phyloP scores from a whole-genome alignment of 2,797 vertebrate genomes.

The Buphagus erythrorhynchus region DNA sequence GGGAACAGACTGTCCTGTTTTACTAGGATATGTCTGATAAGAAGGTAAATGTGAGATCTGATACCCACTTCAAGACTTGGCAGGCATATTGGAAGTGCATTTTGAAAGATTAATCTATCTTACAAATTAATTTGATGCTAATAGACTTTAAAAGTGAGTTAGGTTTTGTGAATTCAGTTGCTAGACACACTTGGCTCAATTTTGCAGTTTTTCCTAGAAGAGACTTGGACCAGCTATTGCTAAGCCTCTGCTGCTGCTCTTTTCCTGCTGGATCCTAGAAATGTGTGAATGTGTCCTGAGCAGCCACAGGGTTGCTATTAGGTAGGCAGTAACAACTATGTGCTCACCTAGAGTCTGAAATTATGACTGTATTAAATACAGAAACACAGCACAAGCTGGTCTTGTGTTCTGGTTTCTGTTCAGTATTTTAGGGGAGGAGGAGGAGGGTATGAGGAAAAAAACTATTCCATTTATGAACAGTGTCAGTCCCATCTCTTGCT shows the following conservation, averaged over 20 bases:
- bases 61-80: not conserved
- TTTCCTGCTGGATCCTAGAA: not conserved
- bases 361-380: slow-evolving; percentile 67
- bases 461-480: slow-evolving; percentile 56
- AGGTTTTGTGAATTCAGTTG: slow-evolving; percentile 1
- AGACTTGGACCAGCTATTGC: slow-evolving; percentile 4
- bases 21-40: not conserved
- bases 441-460: slow-evolving; percentile 46
- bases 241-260: not conserved
- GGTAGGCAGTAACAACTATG: not conserved
- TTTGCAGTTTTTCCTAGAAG: not conserved
- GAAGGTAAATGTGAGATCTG: not conserved
- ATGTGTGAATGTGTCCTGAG: not conserved
- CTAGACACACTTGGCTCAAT: not conserved
- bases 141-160: not conserved
- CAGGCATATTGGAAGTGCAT: not conserved
- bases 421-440: slow-evolving; percentile 75
- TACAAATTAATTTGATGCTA: not conserved
- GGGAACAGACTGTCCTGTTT: not conserved
- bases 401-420: slow-evolving; percentile 76
- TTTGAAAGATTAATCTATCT: not conserved
- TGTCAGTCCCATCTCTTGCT: slow-evolving; percentile 28
- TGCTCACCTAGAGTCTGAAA: slow-evolving; percentile 18
- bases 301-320: not conserved
- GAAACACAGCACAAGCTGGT: slow-evolving; percentile 76